Evolutionary conservation across 2,888 invertebrate species (phyloP).

Genomic region (Idaea dimidiata): DNA sequence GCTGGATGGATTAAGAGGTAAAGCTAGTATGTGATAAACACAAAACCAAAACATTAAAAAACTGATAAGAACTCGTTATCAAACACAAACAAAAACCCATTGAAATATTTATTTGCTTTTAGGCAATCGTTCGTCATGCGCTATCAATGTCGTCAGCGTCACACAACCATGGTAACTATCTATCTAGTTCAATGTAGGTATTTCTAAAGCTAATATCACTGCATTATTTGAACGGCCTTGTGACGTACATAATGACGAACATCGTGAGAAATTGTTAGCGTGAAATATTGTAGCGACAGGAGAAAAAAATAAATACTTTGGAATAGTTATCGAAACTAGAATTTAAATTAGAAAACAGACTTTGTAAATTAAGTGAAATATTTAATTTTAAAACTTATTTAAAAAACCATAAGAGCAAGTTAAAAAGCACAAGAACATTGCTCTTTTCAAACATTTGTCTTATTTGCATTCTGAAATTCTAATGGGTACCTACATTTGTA

Average conservation of each 20-base stretch:
- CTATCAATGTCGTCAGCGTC: constrained; percentile 3
- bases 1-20: neutral
- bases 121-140: neutral
- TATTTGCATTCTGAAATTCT: too few species aligned
- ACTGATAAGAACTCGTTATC: neutral
- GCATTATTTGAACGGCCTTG: neutral
- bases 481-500: too few species aligned
- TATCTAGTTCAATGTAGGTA: neutral
- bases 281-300: neutral
- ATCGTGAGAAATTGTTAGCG: neutral
- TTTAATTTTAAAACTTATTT: too few species aligned
- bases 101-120: neutral
- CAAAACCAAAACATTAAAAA: neutral
- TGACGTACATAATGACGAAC: constrained; percentile 2
- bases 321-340: neutral
- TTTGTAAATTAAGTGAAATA: neutral
- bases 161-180: neutral
- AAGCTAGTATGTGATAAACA: neutral
- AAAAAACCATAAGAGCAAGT: too few species aligned
- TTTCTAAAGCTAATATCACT: neutral
- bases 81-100: neutral
- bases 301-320: neutral
- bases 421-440: too few species aligned
- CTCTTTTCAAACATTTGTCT: too few species aligned
- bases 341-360: neutral